These are phyloP conservation scores for Calcarius lapponicus DNA, from an alignment of 2,797 vertebrate species.

Conservation along the genomic window DNA sequence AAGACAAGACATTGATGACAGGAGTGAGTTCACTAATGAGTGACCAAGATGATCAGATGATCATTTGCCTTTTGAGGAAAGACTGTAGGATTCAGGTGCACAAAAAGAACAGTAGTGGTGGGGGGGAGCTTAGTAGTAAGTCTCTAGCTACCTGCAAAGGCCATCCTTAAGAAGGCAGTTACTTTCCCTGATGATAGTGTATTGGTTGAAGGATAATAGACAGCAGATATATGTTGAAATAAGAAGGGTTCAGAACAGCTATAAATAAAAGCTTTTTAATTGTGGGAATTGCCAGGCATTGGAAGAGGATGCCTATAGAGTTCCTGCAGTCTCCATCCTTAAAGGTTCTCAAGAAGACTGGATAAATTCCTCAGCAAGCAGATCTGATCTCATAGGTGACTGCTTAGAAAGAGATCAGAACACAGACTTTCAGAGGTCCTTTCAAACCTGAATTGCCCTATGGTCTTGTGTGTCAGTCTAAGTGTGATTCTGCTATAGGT, in stretches of 20 bases:
- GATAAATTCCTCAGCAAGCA: neutral
- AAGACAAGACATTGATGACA: neutral
- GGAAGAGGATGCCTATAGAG: neutral
- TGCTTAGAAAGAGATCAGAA: neutral
- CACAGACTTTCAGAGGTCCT: neutral
- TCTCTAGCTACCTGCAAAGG: neutral
- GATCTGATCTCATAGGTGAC: neutral
- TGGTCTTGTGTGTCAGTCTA: neutral
- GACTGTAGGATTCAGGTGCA: neutral
- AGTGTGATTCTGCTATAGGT: neutral
- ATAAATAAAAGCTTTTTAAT: neutral
- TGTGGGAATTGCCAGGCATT: neutral
- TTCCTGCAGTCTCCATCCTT: neutral
- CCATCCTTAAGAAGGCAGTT: neutral
- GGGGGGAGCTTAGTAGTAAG: neutral
- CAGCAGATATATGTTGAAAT: neutral
- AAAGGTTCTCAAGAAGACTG: neutral
- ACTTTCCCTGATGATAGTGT: neutral
- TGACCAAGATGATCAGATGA: neutral
- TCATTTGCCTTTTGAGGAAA: neutral
- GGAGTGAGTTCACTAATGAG: neutral
- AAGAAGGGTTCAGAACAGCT: neutral
- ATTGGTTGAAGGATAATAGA: neutral
- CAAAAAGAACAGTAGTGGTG: neutral
- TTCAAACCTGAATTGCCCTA: neutral